Conservation (phyloP, 2,113 vertebrate species). For the Gobiocypris rarus region DNA sequence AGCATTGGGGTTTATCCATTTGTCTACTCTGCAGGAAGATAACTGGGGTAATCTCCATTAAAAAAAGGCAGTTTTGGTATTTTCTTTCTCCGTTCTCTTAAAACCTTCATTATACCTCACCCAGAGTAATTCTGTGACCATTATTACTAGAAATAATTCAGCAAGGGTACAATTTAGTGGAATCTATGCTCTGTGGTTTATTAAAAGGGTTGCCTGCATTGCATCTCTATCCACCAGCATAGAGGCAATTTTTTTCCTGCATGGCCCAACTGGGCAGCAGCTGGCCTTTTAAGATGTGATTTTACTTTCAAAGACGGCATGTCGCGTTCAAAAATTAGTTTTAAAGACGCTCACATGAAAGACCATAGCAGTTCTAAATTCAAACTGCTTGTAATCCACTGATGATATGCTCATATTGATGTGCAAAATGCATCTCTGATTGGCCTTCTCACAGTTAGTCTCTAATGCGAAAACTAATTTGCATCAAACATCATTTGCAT, state of each 20-base stretch:
- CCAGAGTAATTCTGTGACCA: constrained; percentile 49
- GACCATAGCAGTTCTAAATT: background rate
- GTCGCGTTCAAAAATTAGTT: background rate
- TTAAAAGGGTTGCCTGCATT: constrained; percentile 54
- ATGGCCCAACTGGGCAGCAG: background rate
- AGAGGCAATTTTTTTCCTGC: background rate
- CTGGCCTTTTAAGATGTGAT: constrained; percentile 7
- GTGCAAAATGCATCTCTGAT: constrained; percentile 32
- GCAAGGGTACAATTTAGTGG: constrained; percentile 55
- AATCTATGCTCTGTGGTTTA: constrained; percentile 52
- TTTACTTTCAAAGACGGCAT: background rate
- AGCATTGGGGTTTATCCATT: constrained; percentile 67
- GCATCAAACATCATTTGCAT: constrained; percentile 43
- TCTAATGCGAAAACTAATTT: constrained; percentile 43
- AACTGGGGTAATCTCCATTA: constrained; percentile 68
- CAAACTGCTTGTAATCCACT: constrained; percentile 8
- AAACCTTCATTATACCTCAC: constrained; percentile 68
- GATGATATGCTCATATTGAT: constrained; percentile 30
- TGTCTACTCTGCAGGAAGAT: constrained; percentile 70
- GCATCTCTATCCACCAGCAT: constrained; percentile 41
- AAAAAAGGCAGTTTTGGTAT: constrained; percentile 57
- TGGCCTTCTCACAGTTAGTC: constrained; percentile 36
- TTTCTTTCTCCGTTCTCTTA: constrained; percentile 43
- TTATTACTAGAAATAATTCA: constrained; percentile 67
- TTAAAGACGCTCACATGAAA: constrained; percentile 14